phyloP scores from a whole-genome alignment of 2,797 vertebrate species.

The Macrochelys suwanniensis region DNA sequence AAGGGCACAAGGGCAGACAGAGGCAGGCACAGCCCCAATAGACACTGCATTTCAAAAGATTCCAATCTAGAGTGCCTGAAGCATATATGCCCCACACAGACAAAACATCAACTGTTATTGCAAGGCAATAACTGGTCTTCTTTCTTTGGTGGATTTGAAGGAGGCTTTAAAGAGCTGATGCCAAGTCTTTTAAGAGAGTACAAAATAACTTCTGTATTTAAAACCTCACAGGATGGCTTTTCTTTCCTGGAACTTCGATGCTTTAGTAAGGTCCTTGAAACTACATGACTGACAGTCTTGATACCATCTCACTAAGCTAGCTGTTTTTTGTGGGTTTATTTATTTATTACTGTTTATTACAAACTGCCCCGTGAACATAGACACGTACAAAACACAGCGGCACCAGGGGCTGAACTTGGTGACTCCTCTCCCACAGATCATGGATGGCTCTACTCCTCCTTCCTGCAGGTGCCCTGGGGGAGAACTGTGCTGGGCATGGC shows the following conservation, averaged over 20 bases:
- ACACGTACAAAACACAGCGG: constrained; percentile 22
- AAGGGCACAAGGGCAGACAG: not conserved
- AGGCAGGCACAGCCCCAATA: not conserved
- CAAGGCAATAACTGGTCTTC: not conserved
- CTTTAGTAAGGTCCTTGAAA: too few species aligned
- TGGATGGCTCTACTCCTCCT: not conserved
- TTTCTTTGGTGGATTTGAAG: not conserved
- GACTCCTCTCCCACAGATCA: not conserved
- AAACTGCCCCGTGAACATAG: constrained; percentile 41
- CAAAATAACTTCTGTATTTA: too few species aligned
- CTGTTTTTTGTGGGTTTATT: too few species aligned
- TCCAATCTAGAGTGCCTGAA: not conserved
- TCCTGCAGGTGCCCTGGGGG: not conserved
- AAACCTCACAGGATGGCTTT: too few species aligned
- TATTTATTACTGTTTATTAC: constrained; percentile 52
- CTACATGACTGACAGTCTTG: too few species aligned
- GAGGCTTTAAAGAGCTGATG: not conserved
- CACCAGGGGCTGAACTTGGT: not conserved
- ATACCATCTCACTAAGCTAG: too few species aligned
- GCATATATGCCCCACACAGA: too few species aligned
- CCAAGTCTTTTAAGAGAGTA: too few species aligned
- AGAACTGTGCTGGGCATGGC: not conserved
- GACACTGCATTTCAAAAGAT: not conserved
- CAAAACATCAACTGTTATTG: not conserved
- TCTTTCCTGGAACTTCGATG: too few species aligned